Base-by-base conservation (phyloP, 1,140 invertebrate species). In the Drusus annulatus region DNA sequence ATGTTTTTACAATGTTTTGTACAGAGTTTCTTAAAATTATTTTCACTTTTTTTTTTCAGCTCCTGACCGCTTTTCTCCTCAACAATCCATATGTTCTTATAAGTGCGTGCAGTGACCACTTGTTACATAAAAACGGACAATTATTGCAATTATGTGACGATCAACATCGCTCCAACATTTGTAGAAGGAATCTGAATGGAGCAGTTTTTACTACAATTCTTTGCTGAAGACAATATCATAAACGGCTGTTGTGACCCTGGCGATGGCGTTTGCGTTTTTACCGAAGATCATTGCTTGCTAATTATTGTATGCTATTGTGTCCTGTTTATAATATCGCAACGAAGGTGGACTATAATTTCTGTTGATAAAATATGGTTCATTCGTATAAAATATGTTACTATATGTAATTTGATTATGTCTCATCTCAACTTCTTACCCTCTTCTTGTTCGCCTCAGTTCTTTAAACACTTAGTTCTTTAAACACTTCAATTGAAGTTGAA, bases 161-260 rank as follows among this genome's bases (percentile, higher is more conserved):
- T 31, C 62, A 65, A 31, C 21, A 31, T n/a, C 36, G 8, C 16
- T n/a, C 1, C 45, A n/a, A 51, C 65, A 17, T 69, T 65, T 65
- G 28, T 69, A 50, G 17, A 45, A 19, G 23, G 65, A 69, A 69
- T 69, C 65, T 69, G 65, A 69, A 69, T 69, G 65, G 36, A 69
- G 31, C 6, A 45, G 3, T 69, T 69, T 69, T 65, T 60, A 1
- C 6, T 23, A 19, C 17, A 60, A 60, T 60, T 23, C n/a, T 60
- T 19, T 60, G 23, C 17, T n/a, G 36, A 45, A 45, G 36, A 13
- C 36, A 45, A 45, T 45, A 45, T 45, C 36, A 45, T 13, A 45
- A 45, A 45, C 36, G 36, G 36, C 8, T 45, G 36, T 45, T 45
- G 36, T 13, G 56, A 60, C 56, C 56, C 56, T 17, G 56, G 7